These are phyloP conservation scores for Silurus aristotelis DNA, from an alignment of 2,797 vertebrate species.

Conservation along the genomic window DNA sequence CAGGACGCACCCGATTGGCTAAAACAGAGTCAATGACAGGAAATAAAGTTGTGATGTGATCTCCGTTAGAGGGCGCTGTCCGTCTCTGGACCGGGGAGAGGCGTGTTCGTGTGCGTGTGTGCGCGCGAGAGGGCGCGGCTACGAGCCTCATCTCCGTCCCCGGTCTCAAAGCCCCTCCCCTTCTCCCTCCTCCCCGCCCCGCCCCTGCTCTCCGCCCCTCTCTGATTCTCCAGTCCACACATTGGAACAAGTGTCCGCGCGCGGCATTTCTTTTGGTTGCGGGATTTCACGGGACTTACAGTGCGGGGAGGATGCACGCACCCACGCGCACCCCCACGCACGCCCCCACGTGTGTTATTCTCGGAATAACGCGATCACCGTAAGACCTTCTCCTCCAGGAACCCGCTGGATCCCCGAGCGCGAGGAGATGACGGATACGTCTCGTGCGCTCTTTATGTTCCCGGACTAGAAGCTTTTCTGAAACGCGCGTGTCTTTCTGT, in stretches of 20 bases:
- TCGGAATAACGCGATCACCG: background rate
- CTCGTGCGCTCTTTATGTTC: background rate
- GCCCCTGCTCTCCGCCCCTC: too few relatives aligned
- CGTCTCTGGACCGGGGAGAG: background rate
- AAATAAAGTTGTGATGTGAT: background rate
- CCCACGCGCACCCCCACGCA: too few relatives aligned
- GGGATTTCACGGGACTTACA: background rate
- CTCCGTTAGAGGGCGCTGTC: conserved; percentile 3
- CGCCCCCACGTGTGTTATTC: background rate
- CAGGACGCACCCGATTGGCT: conserved; percentile 20
- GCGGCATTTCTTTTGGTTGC: background rate
- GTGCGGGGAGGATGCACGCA: background rate
- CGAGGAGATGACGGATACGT: background rate
- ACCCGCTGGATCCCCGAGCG: too few relatives aligned
- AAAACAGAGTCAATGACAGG: background rate
- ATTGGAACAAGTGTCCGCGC: background rate
- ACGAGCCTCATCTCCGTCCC: too few relatives aligned
- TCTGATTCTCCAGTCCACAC: background rate
- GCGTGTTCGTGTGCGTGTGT: background rate
- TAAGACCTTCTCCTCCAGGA: background rate
- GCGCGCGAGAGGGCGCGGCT: background rate
- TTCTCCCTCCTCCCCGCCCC: too few relatives aligned
- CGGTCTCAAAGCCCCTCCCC: too few relatives aligned
- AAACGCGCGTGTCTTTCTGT: background rate
- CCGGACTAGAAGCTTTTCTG: background rate